phyloP scores from a whole-genome alignment of 2,113 vertebrate genomes.

The Isichthys henryi region DNA sequence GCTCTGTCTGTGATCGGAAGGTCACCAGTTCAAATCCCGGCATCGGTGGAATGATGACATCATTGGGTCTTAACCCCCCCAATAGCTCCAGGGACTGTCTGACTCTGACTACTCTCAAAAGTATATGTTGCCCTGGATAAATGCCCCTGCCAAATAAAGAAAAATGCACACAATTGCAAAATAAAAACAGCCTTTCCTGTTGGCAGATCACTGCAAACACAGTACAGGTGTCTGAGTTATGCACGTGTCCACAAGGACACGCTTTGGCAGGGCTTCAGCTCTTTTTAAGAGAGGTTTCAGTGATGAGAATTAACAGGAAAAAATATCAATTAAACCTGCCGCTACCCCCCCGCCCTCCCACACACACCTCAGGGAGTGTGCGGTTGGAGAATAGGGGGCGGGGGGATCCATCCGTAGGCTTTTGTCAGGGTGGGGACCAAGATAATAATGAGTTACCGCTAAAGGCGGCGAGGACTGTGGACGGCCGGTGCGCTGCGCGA shows the following conservation, averaged over 20 bases:
- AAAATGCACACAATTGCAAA: neutral
- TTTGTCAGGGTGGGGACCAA: slow-evolving; percentile 9
- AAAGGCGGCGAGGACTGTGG: neutral
- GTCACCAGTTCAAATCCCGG: neutral
- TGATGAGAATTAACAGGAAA: neutral
- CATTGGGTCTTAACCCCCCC: neutral
- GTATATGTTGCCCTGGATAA: neutral
- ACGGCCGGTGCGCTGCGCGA: neutral
- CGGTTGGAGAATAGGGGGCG: neutral
- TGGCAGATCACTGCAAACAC: neutral
- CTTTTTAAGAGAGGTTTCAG: neutral
- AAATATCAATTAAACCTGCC: slow-evolving; percentile 9
- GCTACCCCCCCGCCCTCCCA: neutral
- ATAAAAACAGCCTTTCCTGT: neutral
- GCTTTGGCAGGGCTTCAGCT: neutral
- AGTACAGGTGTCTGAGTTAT: neutral
- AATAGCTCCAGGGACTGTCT: neutral
- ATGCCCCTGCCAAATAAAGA: neutral
- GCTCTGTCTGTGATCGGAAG: neutral
- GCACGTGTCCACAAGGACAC: neutral
- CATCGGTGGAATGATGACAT: neutral
- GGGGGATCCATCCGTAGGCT: neutral
- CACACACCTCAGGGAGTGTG: neutral
- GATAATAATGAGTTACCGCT: slow-evolving; percentile 20
- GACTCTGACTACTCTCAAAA: neutral